A percentile compares a stretch with the other conserved stretches of the same genome.
These are phyloP conservation scores for Sarcophaga peregrina DNA, from an alignment of 1,140 invertebrate species.

Conservation along the genomic window DNA sequence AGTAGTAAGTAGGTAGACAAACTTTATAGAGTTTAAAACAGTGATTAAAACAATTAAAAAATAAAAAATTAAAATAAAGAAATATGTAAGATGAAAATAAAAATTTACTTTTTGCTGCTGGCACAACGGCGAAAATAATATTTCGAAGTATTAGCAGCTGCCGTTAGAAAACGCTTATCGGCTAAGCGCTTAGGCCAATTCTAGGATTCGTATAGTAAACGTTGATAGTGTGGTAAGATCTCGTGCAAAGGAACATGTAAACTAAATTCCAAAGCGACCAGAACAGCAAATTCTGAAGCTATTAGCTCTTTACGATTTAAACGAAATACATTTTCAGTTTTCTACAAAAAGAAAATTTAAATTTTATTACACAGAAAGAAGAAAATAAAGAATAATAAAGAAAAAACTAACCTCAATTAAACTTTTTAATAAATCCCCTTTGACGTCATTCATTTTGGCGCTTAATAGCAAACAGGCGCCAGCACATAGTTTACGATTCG, in stretches of 20 bases:
- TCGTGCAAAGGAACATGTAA: constrained; percentile 91
- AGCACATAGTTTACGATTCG: constrained; percentile 94
- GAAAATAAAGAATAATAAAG: too few relatives aligned
- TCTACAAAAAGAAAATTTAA: constrained; percentile 70
- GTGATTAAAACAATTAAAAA: neutral
- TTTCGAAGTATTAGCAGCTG: constrained; percentile 49
- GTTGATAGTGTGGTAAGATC: constrained; percentile 94
- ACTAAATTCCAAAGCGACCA: constrained; percentile 94
- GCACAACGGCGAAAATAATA: constrained; percentile 55
- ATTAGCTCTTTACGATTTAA: constrained; percentile 92
- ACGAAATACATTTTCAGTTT: constrained; percentile 89
- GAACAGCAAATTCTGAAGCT: constrained; percentile 91
- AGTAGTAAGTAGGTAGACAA: too few relatives aligned
- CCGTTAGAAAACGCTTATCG: constrained; percentile 52
- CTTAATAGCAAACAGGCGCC: constrained; percentile 93
- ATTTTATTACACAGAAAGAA: constrained; percentile 45
- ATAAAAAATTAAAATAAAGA: too few relatives aligned
- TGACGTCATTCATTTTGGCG: constrained; percentile 96
- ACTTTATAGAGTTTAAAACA: neutral
- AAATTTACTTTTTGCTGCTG: constrained; percentile 52
- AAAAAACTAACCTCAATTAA: constrained; percentile 81
- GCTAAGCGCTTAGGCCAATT: constrained; percentile 62
- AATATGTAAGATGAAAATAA: neutral
- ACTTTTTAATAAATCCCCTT: constrained; percentile 85
- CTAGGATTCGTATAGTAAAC: constrained; percentile 87